phyloP scores from a whole-genome alignment of 2,797 vertebrate species.

The Aratinga solstitialis region DNA sequence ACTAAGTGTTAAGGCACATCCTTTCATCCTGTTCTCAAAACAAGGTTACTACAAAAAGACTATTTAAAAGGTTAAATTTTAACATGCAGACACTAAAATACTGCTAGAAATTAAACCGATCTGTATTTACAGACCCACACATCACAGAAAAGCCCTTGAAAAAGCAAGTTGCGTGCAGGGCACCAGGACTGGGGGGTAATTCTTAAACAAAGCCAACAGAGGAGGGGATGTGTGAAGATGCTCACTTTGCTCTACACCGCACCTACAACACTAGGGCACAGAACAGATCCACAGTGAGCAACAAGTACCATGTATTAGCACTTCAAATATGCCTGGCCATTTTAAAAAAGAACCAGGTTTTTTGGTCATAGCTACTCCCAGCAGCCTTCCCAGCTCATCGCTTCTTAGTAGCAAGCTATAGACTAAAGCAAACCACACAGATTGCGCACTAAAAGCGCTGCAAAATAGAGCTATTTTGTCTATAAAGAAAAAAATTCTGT shows the following conservation, averaged over 20 bases:
- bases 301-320: background rate
- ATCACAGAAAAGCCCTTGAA: background rate
- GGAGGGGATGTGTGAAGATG: background rate
- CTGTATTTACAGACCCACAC: background rate
- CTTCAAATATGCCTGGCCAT: background rate
- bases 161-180: background rate
- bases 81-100: background rate
- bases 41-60: background rate
- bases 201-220: background rate
- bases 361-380: background rate
- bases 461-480: background rate
- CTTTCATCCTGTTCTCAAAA: background rate
- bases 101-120: background rate
- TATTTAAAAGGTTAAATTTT: background rate
- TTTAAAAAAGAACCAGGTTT: background rate
- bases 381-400: background rate
- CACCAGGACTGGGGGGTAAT: background rate
- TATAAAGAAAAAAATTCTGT: background rate
- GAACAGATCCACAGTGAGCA: background rate
- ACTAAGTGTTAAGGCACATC: background rate
- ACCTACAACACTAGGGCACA: background rate
- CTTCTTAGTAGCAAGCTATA: background rate
- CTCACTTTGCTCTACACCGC: background rate
- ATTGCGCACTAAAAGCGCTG: background rate
- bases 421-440: background rate